These are phyloP conservation scores for Heliocidaris erythrogramma DNA, from an alignment of 35 echinoderm and acorn worm genomes.

Conservation along the genomic window DNA sequence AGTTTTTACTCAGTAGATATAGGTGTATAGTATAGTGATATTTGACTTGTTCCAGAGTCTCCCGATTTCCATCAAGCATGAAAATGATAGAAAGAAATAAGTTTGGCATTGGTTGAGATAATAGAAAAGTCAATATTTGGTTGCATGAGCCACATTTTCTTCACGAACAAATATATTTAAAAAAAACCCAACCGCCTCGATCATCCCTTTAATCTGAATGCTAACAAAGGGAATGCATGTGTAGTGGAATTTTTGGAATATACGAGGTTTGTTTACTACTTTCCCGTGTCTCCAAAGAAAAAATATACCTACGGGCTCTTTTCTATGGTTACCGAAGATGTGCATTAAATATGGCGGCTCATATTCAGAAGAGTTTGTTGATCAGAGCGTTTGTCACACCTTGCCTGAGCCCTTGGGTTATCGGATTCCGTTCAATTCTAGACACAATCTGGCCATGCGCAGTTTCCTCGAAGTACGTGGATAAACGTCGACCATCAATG, in stretches of 20 bases:
- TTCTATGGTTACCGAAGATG: neutral
- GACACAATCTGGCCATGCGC: neutral
- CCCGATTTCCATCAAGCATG: too few relatives aligned
- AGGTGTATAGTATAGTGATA: too few relatives aligned
- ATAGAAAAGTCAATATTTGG: too few relatives aligned
- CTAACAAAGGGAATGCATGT: neutral
- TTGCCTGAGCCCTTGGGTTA: neutral
- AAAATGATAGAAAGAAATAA: too few relatives aligned
- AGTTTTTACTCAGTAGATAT: too few relatives aligned
- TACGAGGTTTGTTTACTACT: neutral
- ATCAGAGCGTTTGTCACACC: neutral
- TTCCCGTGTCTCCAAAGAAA: neutral
- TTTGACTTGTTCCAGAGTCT: too few relatives aligned
- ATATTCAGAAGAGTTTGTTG: neutral
- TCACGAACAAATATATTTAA: too few relatives aligned
- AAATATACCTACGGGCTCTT: neutral
- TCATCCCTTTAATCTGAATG: neutral
- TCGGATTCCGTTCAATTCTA: neutral
- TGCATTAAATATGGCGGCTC: neutral
- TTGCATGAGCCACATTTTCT: too few relatives aligned
- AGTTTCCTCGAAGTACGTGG: neutral
- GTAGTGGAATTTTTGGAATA: neutral
- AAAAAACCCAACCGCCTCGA: neutral
- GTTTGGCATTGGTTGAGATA: too few relatives aligned
- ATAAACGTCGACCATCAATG: neutral